These are phyloP conservation scores for Sciaenops ocellatus DNA, from an alignment of 2,797 vertebrate species.

Conservation along the genomic window DNA sequence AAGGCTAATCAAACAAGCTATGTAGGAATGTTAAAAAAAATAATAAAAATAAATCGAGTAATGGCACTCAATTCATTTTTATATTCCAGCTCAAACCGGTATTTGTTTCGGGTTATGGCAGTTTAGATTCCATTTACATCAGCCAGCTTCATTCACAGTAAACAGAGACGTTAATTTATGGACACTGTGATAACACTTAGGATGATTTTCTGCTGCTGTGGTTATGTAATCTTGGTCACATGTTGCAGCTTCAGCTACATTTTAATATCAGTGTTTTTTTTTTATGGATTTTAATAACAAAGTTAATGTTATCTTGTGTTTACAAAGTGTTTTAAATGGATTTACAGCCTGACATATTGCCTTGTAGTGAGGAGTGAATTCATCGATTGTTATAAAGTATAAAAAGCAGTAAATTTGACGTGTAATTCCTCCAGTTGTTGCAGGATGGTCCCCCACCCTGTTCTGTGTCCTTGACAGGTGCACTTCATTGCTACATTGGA, in stretches of 20 bases:
- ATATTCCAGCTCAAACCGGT: background rate
- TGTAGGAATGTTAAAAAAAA: constrained; percentile 33
- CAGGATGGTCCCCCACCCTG: constrained; percentile 28
- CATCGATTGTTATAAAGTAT: background rate
- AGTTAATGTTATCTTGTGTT: background rate
- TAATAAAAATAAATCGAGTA: constrained; percentile 39
- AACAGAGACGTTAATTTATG: constrained; percentile 22
- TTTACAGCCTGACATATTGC: constrained; percentile 23
- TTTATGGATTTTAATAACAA: background rate
- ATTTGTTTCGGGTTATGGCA: background rate
- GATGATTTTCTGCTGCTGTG: background rate
- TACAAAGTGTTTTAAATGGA: constrained; percentile 28
- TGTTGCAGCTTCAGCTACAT: constrained; percentile 10
- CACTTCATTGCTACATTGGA: constrained; percentile 63
- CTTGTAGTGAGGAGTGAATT: constrained; percentile 3
- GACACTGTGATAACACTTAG: background rate
- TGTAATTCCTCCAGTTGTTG: constrained; percentile 28
- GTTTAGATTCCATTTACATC: constrained; percentile 13
- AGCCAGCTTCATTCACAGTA: constrained; percentile 37
- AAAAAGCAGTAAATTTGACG: constrained; percentile 13
- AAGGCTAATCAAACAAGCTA: constrained; percentile 63
- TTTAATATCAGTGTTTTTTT: background rate
- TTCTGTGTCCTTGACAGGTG: constrained; percentile 27
- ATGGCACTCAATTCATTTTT: constrained; percentile 32
- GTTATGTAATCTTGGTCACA: background rate